Evolutionary conservation across 2,888 invertebrate genomes (phyloP).

Genomic region (Andrena praecox): DNA sequence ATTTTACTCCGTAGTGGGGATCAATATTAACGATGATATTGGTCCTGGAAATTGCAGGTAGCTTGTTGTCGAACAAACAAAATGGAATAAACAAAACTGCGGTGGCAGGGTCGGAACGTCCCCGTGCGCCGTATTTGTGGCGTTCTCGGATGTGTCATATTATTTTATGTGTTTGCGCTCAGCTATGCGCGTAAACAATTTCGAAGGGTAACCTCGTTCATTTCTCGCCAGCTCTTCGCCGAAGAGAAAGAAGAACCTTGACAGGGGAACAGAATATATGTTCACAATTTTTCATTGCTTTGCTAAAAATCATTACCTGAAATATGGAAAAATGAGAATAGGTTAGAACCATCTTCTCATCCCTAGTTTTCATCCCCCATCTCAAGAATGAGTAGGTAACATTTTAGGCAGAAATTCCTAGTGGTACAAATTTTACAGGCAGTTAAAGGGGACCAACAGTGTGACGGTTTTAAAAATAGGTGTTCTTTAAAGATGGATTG

Average conservation of each 20-base stretch:
- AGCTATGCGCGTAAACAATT: conserved; percentile 69
- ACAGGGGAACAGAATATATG: background rate
- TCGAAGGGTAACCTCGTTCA: conserved; percentile 63
- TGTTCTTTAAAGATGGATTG: too few species aligned
- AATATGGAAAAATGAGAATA: too few species aligned
- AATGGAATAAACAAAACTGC: conserved; percentile 74
- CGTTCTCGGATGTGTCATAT: conserved; percentile 63
- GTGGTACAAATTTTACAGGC: too few species aligned
- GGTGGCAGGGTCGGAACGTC: conserved; percentile 25
- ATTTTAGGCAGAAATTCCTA: too few species aligned
- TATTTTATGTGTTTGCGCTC: conserved; percentile 75
- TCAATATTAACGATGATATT: conserved; percentile 75
- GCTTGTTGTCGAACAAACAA: conserved; percentile 68
- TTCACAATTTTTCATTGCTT: too few species aligned
- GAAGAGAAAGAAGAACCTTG: conserved; percentile 6
- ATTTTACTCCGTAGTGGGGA: conserved; percentile 59
- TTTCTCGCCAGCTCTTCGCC: conserved; percentile 67
- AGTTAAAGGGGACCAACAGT: too few species aligned
- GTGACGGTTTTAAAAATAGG: too few species aligned
- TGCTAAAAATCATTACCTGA: too few species aligned
- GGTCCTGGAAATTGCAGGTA: conserved; percentile 62
- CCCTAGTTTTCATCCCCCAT: too few species aligned
- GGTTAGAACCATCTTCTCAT: too few species aligned
- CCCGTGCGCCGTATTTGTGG: conserved; percentile 59
- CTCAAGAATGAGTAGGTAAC: too few species aligned